Evolutionary conservation across 2,888 invertebrate genomes (phyloP), one percentile per base, ranked within the genome.

Genomic region (Zele albiditarsus): DNA sequence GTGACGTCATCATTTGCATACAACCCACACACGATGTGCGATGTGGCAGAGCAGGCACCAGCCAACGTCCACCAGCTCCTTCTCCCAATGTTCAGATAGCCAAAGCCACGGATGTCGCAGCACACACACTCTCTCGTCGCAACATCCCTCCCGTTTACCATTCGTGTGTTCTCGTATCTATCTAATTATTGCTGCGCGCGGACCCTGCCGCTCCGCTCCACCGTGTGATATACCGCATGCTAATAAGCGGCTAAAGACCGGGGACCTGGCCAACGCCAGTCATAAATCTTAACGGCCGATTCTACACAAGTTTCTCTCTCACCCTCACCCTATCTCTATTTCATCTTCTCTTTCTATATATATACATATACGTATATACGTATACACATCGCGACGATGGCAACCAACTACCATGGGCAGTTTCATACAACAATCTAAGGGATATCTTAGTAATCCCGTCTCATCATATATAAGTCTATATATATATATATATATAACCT

Each of bases 191-290:
- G 87, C 85, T 86, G 87, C 86, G 85, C 87, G 87, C 86, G 85
- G 82, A 85, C 84, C 85, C 82, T 79, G 78, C 71, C 78, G 83
- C 82, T 84, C 84, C 84, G 76, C 81, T 82, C 75, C 79, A 80
- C 33, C 80, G 83, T 53, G 53, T 89, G 89, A 89, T 89, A 89
- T 89, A 89, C 88, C 87, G 88, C 89, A 89, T 89, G 89, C 89
- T 89, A 89, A 89, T 89, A 89, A 89, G 89, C 89, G 88, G 82
- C 89, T 89, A 89, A 89, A 89, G 89, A 89, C 88, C 87, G 83
- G 83, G 84, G 84, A 86, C 85, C 85, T 83, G 85, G 84, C 84
- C 82, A 82, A 83, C 80, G 82, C 81, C 82, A 81, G 76, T 82
- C 85, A 87, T 89, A 88, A 89, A 89, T 89, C 88, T 86, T 83